Percentiles rank a stretch among this genome's conserved stretches.
These are phyloP conservation scores for Pegea sp. DNA, from an alignment of 23 tunicate genomes.

Conservation along the genomic window DNA sequence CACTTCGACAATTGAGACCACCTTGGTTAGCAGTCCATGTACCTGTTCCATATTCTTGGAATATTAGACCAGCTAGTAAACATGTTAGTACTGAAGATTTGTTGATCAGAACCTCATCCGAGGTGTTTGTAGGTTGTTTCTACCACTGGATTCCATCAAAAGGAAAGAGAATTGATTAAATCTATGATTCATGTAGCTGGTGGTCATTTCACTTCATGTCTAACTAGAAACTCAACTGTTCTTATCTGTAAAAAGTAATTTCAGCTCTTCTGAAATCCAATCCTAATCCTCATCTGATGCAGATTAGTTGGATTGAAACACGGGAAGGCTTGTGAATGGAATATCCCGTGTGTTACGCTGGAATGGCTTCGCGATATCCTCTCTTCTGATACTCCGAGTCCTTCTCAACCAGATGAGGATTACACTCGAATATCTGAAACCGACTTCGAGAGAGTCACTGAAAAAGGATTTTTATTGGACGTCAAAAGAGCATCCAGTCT, in stretches of 20 bases:
- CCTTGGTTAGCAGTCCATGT: constrained; percentile 71
- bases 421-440: no score
- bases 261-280: no score
- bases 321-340: constrained; percentile 62
- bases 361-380: constrained; percentile 70
- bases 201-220: constrained; percentile 30
- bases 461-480: constrained; percentile 16
- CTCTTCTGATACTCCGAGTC: constrained; percentile 11
- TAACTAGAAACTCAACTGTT: constrained; percentile 21
- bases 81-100: constrained; percentile 36
- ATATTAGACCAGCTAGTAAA: constrained; percentile 33
- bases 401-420: not conserved
- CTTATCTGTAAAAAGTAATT: constrained; percentile 68
- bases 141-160: constrained; percentile 59
- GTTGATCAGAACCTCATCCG: no score
- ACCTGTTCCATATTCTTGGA: constrained; percentile 23
- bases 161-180: constrained; percentile 48
- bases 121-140: constrained; percentile 35
- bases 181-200: constrained; percentile 72
- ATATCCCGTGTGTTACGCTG: constrained; percentile 27
- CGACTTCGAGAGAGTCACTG: constrained; percentile 7
- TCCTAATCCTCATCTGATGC: not conserved
- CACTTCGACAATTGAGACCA: constrained; percentile 14
- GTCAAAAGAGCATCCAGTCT: constrained; percentile 1
- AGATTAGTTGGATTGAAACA: constrained; percentile 8